Percentiles rank a stretch among this genome's conserved stretches.
Evolutionary conservation across 2,888 invertebrate species (phyloP).

Genomic region (Portevinia maculata): DNA sequence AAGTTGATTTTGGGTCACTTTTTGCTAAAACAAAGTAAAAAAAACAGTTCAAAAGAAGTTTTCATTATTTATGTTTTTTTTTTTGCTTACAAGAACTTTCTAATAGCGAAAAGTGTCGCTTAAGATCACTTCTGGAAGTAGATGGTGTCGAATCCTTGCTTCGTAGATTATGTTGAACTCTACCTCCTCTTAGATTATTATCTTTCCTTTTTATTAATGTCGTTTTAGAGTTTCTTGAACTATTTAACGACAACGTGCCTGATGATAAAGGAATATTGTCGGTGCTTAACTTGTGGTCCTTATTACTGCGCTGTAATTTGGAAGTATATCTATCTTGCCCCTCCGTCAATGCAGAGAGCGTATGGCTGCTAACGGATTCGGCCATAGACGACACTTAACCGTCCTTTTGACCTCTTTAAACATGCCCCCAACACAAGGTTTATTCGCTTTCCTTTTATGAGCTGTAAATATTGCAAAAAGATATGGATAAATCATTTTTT

Average conservation of each 20-base stretch:
- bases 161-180: constrained; percentile 38
- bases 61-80: background rate
- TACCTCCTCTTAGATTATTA: constrained; percentile 30
- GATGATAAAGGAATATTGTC: background rate
- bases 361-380: constrained; percentile 92
- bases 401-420: constrained; percentile 84
- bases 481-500: too few species aligned
- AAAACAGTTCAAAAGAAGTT: background rate
- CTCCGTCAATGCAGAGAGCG: constrained; percentile 89
- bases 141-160: constrained; percentile 11
- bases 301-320: constrained; percentile 74
- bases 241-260: constrained; percentile 4
- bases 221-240: constrained; percentile 55
- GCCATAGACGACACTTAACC: constrained; percentile 95
- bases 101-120: constrained; percentile 21
- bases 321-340: constrained; percentile 82
- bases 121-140: constrained; percentile 16
- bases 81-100: constrained; percentile 43
- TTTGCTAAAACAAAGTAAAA: constrained; percentile 70
- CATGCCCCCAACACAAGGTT: constrained; percentile 79
- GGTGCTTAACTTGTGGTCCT: constrained; percentile 59
- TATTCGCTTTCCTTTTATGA: constrained; percentile 4
- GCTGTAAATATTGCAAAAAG: too few species aligned
- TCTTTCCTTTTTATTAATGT: constrained; percentile 66
- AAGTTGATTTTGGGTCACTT: constrained; percentile 77